phyloP scores from a whole-genome alignment of 2,888 invertebrate species.

The Cacoxenus indagator region DNA sequence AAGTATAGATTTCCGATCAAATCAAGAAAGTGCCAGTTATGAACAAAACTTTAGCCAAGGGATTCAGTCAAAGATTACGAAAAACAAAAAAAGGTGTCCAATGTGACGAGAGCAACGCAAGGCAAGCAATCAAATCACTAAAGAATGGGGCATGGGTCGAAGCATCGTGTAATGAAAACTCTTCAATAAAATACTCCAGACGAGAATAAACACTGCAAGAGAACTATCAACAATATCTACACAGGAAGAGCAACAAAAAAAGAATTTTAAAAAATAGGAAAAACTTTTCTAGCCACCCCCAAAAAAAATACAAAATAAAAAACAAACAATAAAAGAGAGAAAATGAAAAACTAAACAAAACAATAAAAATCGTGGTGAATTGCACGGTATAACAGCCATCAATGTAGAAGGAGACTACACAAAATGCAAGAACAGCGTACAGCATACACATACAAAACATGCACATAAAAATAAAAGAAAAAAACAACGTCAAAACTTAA shows the following conservation, averaged over 20 bases:
- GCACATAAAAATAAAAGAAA: background rate
- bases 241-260: background rate
- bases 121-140: too few species aligned
- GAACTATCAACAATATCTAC: too few species aligned
- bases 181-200: too few species aligned
- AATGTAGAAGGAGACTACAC: conserved; percentile 2
- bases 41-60: too few species aligned
- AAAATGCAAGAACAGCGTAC: conserved; percentile 19
- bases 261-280: background rate
- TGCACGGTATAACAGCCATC: conserved; percentile 10
- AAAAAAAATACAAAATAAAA: conserved; percentile 50
- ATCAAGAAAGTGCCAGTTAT: too few species aligned
- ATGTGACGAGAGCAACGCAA: too few species aligned
- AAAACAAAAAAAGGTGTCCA: too few species aligned
- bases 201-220: too few species aligned
- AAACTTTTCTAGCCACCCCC: conserved; percentile 30
- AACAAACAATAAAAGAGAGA: conserved; percentile 31
- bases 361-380: conserved; percentile 16
- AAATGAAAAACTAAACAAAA: conserved; percentile 33
- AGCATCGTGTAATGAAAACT: too few species aligned
- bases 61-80: too few species aligned
- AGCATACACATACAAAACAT: background rate
- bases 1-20: too few species aligned
- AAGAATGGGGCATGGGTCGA: too few species aligned
- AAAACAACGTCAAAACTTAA: conserved; percentile 10